phyloP scores from a whole-genome alignment of 2,888 invertebrate species.

The Magallana nippona region DNA sequence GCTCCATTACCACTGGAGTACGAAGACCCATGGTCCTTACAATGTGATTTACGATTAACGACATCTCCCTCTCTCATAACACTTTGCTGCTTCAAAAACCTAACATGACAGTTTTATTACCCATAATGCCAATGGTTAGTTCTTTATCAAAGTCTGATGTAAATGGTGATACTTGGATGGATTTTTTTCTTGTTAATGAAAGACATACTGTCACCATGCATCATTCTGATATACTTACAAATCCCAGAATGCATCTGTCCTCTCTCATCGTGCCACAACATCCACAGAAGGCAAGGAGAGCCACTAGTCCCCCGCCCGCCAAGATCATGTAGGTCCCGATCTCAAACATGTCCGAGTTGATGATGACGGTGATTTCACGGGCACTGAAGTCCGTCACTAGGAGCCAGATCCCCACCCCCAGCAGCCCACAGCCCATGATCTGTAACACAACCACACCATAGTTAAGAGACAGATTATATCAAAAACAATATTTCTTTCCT shows the following conservation, averaged over 20 bases:
- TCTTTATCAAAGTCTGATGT: neutral
- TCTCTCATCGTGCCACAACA: conserved; percentile 76
- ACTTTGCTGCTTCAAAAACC: neutral
- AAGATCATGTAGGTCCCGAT: conserved; percentile 74
- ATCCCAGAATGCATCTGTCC: conserved; percentile 74
- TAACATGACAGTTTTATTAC: conserved; percentile 1
- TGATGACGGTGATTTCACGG: conserved; percentile 72
- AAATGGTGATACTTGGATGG: neutral
- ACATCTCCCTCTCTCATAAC: neutral
- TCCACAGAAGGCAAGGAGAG: conserved; percentile 75
- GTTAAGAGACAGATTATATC: neutral
- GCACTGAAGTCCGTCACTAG: conserved; percentile 75
- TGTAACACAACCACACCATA: too few species aligned
- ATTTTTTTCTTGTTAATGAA: neutral
- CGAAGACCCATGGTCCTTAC: neutral
- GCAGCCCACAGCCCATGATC: conserved; percentile 71
- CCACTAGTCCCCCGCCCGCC: conserved; percentile 73
- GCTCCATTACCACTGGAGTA: conserved; percentile 20
- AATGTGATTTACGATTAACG: neutral
- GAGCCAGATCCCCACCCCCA: conserved; percentile 74
- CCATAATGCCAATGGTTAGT: neutral
- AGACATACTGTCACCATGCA: neutral
- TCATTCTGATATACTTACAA: conserved; percentile 67
- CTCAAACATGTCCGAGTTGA: conserved; percentile 71
- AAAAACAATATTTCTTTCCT: too few species aligned